phyloP scores from a whole-genome alignment of 92 coral and sea anemone species.

The Anthopleura xanthogrammica region DNA sequence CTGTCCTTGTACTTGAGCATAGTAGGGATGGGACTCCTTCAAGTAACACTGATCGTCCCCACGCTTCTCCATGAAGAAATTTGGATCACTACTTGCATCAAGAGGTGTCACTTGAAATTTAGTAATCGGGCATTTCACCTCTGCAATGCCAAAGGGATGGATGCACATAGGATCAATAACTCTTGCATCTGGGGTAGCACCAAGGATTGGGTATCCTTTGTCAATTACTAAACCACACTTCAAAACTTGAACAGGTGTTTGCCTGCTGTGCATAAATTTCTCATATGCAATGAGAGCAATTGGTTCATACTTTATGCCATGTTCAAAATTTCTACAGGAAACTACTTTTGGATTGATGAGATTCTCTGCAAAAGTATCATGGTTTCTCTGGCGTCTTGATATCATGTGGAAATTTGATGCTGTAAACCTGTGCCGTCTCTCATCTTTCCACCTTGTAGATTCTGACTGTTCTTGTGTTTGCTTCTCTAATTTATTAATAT shows the following conservation, averaged over 20 bases:
- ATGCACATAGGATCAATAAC: constrained; percentile 46
- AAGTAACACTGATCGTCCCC: constrained; percentile 26
- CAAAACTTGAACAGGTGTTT: constrained; percentile 53
- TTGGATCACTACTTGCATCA: constrained; percentile 50
- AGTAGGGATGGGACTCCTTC: too few species aligned
- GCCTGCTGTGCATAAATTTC: constrained; percentile 45
- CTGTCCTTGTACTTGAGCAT: too few species aligned
- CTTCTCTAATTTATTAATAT: constrained; percentile 24
- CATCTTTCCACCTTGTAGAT: constrained; percentile 45
- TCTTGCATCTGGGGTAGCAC: constrained; percentile 51
- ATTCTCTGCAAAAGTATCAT: constrained; percentile 31
- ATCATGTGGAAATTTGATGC: constrained; percentile 54
- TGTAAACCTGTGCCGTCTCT: constrained; percentile 35
- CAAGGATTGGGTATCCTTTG: constrained; percentile 37
- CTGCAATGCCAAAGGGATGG: constrained; percentile 46
- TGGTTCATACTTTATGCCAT: constrained; percentile 64
- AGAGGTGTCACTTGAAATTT: constrained; percentile 43
- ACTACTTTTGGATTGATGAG: constrained; percentile 52
- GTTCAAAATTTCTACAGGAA: constrained; percentile 36
- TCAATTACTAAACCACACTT: constrained; percentile 46
- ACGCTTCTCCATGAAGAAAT: constrained; percentile 36
- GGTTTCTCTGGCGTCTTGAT: constrained; percentile 43
- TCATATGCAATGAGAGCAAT: constrained; percentile 46
- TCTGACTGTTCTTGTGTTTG: constrained; percentile 44
- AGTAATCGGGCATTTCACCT: constrained; percentile 45